These are phyloP conservation scores for Nyctibius grandis DNA, from an alignment of 2,797 vertebrate genomes.

Conservation along the genomic window DNA sequence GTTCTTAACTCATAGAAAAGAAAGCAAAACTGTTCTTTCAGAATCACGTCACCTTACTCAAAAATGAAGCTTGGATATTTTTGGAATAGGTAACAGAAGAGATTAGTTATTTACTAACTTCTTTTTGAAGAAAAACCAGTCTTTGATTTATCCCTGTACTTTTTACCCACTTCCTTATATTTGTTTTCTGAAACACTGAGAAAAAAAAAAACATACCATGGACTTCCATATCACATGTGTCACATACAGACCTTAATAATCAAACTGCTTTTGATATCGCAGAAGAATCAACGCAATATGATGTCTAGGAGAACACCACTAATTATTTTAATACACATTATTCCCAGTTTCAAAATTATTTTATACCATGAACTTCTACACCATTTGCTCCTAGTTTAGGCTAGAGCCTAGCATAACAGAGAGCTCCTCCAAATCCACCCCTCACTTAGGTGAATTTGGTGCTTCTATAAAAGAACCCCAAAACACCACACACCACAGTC, in stretches of 20 bases:
- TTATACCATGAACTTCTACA: neutral
- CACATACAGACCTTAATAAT: neutral
- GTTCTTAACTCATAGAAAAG: neutral
- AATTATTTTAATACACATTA: neutral
- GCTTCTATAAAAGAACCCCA: neutral
- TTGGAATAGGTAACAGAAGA: rapidly evolving
- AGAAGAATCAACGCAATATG: neutral
- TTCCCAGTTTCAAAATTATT: neutral
- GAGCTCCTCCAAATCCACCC: neutral
- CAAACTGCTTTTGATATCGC: neutral
- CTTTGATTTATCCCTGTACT: neutral
- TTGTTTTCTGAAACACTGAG: neutral
- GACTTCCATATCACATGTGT: neutral
- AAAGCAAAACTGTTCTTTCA: neutral
- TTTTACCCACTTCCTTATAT: neutral
- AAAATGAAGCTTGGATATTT: neutral
- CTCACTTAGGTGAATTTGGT: no score
- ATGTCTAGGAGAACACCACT: neutral
- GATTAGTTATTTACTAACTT: neutral
- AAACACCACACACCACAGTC: neutral
- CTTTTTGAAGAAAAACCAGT: neutral
- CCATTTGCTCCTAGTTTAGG: neutral
- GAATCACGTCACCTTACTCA: neutral
- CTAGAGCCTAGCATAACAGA: neutral
- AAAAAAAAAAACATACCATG: neutral